phyloP scores from a whole-genome alignment of 1,140 invertebrate species.

The Heliconius himera region DNA sequence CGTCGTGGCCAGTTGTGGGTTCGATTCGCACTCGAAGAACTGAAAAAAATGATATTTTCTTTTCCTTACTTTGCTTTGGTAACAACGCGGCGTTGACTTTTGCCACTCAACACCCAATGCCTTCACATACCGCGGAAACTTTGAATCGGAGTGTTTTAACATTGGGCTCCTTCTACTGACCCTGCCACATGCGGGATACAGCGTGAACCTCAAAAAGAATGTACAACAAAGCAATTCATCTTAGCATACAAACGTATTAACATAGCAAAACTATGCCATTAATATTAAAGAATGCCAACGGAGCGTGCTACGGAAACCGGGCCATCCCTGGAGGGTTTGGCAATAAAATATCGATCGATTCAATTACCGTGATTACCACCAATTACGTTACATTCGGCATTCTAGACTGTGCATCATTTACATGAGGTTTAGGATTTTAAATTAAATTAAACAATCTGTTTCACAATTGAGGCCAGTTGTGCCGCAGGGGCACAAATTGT shows the following conservation, averaged over 20 bases:
- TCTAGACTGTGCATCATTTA: constrained; percentile 34
- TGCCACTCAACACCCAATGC: too few relatives aligned
- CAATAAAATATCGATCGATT: constrained; percentile 43
- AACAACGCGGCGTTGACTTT: too few relatives aligned
- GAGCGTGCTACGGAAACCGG: constrained; percentile 35
- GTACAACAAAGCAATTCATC: neutral
- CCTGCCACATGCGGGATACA: too few relatives aligned
- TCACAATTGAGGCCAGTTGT: neutral
- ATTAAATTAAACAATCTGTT: neutral
- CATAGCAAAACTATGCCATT: constrained; percentile 27
- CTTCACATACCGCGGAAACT: too few relatives aligned
- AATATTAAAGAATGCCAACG: constrained; percentile 39
- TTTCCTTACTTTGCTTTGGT: too few relatives aligned
- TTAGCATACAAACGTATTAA: constrained; percentile 3
- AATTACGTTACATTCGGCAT: constrained; percentile 41
- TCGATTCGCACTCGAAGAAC: too few relatives aligned
- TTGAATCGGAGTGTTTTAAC: too few relatives aligned
- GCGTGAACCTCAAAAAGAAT: neutral
- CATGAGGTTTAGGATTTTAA: constrained; percentile 12
- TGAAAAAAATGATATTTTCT: too few relatives aligned
- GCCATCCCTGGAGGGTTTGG: constrained; percentile 42
- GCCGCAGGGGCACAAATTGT: too few relatives aligned
- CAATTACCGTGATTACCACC: constrained; percentile 39
- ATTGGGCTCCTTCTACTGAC: neutral
- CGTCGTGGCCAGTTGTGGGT: too few relatives aligned